Evolutionary conservation across 1,140 invertebrate genomes (phyloP).

Genomic region (Formica exsecta): DNA sequence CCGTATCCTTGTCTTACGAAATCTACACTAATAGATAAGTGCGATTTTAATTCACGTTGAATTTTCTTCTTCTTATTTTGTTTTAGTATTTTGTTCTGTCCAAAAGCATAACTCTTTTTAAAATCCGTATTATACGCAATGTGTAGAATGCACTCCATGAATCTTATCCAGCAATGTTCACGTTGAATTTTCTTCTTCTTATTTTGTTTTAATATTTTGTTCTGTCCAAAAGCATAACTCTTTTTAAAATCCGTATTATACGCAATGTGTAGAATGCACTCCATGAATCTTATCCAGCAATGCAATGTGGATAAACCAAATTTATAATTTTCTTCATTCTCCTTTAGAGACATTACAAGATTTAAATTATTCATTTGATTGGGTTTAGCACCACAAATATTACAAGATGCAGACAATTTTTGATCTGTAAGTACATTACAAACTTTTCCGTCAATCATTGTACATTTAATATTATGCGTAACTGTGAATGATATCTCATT

Average conservation of each 20-base stretch:
- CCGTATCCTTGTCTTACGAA: not conserved
- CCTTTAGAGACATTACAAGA: no score
- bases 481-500: no score
- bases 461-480: no score
- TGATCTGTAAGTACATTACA: no score
- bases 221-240: no score
- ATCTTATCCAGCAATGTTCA: no score
- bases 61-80: not conserved
- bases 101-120: not conserved
- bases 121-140: constrained; percentile 1
- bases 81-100: not conserved
- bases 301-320: not conserved
- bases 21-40: not conserved
- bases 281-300: not conserved
- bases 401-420: not conserved
- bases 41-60: not conserved
- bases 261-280: no score
- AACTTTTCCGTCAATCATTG: no score
- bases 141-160: not conserved
- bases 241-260: no score
- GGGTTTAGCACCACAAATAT: not conserved
- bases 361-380: not conserved
- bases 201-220: no score
- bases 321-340: not conserved
- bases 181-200: no score